Conservation (phyloP, 2,113 vertebrate genomes). For the Macroglossus sobrinus region DNA sequence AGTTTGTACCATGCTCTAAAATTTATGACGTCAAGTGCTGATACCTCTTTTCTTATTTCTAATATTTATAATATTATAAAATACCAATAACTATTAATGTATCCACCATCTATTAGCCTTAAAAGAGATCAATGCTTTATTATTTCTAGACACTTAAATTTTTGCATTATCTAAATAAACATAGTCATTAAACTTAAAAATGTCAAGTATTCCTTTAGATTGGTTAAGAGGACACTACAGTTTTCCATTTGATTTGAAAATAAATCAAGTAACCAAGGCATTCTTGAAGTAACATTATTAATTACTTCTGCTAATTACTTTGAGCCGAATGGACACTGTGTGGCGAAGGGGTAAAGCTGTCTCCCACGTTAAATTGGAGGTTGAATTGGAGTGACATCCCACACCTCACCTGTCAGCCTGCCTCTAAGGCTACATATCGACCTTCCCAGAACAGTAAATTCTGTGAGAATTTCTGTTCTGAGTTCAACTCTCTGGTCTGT, state of each 20-base stretch:
- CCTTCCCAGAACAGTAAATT: not conserved
- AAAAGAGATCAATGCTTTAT: not conserved
- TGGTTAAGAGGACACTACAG: constrained; percentile 3
- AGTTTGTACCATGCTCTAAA: not conserved
- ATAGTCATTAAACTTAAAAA: constrained; percentile 42
- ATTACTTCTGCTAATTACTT: constrained; percentile 57
- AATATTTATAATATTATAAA: not conserved
- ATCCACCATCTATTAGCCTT: not conserved
- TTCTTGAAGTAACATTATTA: constrained; percentile 45
- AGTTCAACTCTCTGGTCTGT: not conserved
- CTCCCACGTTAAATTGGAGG: not conserved
- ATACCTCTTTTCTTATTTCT: not conserved
- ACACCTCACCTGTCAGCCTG: not conserved
- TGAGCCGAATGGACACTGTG: not conserved
- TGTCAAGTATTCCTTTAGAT: constrained; percentile 43
- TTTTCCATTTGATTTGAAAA: constrained; percentile 47
- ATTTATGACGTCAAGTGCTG: not conserved
- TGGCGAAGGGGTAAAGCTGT: not conserved
- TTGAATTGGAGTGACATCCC: not conserved
- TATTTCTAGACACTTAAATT: constrained; percentile 8
- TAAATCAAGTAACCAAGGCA: constrained; percentile 43
- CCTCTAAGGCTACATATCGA: not conserved
- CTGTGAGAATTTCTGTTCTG: not conserved
- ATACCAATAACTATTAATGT: not conserved
- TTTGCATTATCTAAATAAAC: constrained; percentile 3